Conservation (phyloP, 2,113 vertebrate species). For the Paraplagusia blochii region DNA sequence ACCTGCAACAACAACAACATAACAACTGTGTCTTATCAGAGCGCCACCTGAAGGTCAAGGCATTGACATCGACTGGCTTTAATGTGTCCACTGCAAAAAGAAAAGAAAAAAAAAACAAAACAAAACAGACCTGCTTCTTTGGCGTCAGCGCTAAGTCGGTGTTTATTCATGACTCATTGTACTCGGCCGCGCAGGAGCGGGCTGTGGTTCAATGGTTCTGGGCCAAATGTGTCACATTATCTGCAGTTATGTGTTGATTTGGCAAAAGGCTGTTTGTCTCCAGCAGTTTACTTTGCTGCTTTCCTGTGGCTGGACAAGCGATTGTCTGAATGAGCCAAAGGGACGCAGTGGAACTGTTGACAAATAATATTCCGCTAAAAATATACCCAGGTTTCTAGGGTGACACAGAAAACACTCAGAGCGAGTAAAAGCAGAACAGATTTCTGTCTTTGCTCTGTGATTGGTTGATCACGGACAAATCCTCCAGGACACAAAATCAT, state of each 20-base stretch:
- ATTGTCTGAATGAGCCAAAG: too few species aligned
- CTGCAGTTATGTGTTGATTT: constrained; percentile 19
- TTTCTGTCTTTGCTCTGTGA: not conserved
- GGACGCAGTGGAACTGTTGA: too few species aligned
- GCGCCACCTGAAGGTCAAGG: constrained; percentile 27
- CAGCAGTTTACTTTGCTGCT: constrained; percentile 2
- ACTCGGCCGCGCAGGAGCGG: constrained; percentile 8
- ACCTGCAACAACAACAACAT: not conserved
- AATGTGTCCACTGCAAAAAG: constrained; percentile 8
- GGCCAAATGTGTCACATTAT: constrained; percentile 30
- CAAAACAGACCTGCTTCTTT: constrained; percentile 10
- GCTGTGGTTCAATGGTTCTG: constrained; percentile 16
- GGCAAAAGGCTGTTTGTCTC: constrained; percentile 22
- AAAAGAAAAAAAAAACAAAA: not conserved
- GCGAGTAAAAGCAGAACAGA: not conserved
- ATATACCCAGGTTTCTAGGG: too few species aligned
- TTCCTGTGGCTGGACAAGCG: not conserved
- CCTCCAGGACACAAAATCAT: constrained; percentile 14
- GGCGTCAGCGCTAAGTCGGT: not conserved
- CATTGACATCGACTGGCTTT: not conserved
- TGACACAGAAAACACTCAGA: not conserved
- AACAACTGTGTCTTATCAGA: constrained; percentile 5
- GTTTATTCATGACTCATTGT: constrained; percentile 6
- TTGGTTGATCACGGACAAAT: not conserved
- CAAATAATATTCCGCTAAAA: too few species aligned